Evolutionary conservation across 2,113 vertebrate species (phyloP).

Genomic region (Poeciliopsis prolifica): DNA sequence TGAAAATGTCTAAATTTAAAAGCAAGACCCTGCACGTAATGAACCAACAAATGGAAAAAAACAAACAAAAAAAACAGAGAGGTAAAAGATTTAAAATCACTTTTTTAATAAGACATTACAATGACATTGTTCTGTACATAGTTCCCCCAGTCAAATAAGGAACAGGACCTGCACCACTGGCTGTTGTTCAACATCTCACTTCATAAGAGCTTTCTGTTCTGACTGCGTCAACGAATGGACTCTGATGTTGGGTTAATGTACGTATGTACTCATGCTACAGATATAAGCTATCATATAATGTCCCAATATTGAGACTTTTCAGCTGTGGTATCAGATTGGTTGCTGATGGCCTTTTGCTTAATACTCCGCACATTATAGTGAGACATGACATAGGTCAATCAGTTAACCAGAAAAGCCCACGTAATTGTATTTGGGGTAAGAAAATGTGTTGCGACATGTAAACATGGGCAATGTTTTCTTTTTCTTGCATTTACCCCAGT

Average conservation of each 20-base stretch:
- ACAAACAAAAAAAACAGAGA: slow-evolving; percentile 40
- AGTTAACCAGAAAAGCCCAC: slow-evolving; percentile 65
- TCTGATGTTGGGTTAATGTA: slow-evolving; percentile 72
- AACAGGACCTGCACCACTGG: slow-evolving; percentile 73
- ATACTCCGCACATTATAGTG: slow-evolving; percentile 70
- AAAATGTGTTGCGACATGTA: slow-evolving; percentile 59
- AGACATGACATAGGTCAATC: slow-evolving; percentile 70
- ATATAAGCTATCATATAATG: slow-evolving; percentile 78
- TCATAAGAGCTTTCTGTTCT: slow-evolving; percentile 64
- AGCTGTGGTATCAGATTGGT: slow-evolving; percentile 67
- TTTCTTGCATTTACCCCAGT: not conserved
- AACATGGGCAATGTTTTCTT: slow-evolving; percentile 13
- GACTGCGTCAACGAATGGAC: slow-evolving; percentile 72
- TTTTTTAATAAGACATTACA: slow-evolving; percentile 87
- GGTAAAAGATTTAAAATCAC: slow-evolving; percentile 78
- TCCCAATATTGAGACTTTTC: slow-evolving; percentile 71
- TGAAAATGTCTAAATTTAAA: not conserved
- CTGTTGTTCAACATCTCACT: slow-evolving; percentile 70
- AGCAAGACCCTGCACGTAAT: not conserved
- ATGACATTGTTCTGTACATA: slow-evolving; percentile 84
- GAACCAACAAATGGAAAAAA: not conserved
- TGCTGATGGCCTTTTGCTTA: slow-evolving; percentile 67
- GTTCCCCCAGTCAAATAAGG: slow-evolving; percentile 77
- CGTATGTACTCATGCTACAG: slow-evolving; percentile 79
- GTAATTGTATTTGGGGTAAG: slow-evolving; percentile 41